Base-by-base conservation (phyloP, 2,797 vertebrate species). In the Menidia menidia region DNA sequence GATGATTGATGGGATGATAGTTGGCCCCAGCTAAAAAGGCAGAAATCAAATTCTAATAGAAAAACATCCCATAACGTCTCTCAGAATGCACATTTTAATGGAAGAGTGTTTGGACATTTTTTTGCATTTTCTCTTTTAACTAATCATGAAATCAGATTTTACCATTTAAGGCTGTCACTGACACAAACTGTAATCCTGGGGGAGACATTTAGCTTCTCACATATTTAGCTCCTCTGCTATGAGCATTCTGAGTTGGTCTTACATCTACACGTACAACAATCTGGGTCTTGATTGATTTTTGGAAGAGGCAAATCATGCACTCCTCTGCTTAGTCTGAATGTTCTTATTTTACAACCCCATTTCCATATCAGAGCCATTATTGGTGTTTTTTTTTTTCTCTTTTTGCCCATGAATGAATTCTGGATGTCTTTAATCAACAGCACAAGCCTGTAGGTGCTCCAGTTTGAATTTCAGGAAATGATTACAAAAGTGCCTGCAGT, bases 1-100 rank as follows among this genome's bases (percentile, higher is more conserved):
- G 44, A 63, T 83, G 82, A 80, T 78, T 86, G 83, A 87, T 80
- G 64, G 66, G 57, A 73, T 86, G 69, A 76, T 54, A 64, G 71
- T 14, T 45, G 71, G 76, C 78, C 76, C 78, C 61, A 71, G 43
- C 48, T 48, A 33, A 63, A 58, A 74, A 71, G n/a, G 59, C 43
- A 52, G 35, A 66, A 66, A 63, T 18, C 3, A 30, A 57, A 47
- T 65, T 60, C 10, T 55, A 52, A 74, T 60, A 25, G 52, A 25
- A n/a, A 59, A 51, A 52, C 45, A 67, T 64, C 48, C 31, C 13
- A 16, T 54, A 18, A n/a, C 15, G n/a, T 44, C 13, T 33, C 15
- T 56, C 25, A 53, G 48, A 71, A 41, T 42, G n/a, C 66, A 35
- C 30, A 42, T 58, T 64, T 14, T n/a, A 18, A 44, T 53, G 33